Evolutionary conservation across 2,888 invertebrate genomes (phyloP).

Genomic region (Spodoptera exigua): DNA sequence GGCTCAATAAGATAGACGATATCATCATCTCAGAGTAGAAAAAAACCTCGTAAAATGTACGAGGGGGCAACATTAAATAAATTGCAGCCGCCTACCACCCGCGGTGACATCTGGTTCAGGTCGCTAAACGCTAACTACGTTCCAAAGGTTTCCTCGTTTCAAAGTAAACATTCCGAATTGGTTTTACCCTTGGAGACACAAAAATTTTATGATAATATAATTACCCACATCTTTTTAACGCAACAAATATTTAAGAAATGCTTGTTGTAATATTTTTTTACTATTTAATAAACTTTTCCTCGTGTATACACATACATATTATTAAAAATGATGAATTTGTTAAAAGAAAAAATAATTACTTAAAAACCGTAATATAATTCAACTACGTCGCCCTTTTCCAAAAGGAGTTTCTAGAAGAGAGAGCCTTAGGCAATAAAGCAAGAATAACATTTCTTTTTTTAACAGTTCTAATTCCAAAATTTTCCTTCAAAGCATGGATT

Average conservation of each 20-base stretch:
- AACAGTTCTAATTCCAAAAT: neutral
- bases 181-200: neutral
- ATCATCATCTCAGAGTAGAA: conserved; percentile 76
- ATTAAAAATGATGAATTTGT: too few species aligned
- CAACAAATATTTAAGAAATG: too few species aligned
- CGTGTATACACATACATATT: too few species aligned
- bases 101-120: conserved; percentile 76
- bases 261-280: too few species aligned
- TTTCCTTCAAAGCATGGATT: neutral
- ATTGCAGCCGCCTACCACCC: conserved; percentile 79
- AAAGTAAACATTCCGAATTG: conserved; percentile 26
- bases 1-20: conserved; percentile 84
- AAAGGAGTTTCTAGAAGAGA: neutral
- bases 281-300: too few species aligned
- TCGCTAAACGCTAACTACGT: conserved; percentile 65
- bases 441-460: neutral
- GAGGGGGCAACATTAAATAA: conserved; percentile 84
- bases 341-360: too few species aligned
- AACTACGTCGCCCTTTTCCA: neutral
- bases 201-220: too few species aligned
- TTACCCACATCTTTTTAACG: too few species aligned
- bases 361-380: neutral
- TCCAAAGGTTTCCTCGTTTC: conserved; percentile 47
- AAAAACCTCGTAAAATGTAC: conserved; percentile 83
- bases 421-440: too few species aligned